Base-by-base conservation (phyloP, 2,888 invertebrate species). In the Sepioteuthis lessoniana region DNA sequence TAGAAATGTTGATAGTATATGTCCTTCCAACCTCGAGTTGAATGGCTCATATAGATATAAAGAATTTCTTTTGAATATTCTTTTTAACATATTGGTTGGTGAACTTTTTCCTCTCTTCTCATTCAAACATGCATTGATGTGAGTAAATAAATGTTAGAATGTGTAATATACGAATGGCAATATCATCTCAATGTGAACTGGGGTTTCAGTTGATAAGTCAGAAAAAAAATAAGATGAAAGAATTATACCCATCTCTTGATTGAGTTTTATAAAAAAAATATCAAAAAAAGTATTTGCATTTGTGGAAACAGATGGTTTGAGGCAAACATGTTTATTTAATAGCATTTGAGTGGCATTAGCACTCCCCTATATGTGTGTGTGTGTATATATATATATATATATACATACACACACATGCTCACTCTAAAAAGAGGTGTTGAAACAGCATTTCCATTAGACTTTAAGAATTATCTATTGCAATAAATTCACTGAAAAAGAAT, bases 251-350 rank as follows among this genome's bases (percentile, higher is more conserved):
- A 35, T 76, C 35, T 76, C 76, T 35, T 76, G 76, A 76, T 76
- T 76, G 76, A 8, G n/a, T 76, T n/a, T 76, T 76, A n/a, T n/a
- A 76, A 76, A 76, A n/a, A n/a, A 76, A 76, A 76, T 10, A 13
- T 19, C 16, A 76, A 35, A 76, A 76, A 76, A n/a, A 76, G 16
- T 35, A n/a, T 76, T 76, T n/a, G 13, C 35, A 76, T n/a, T 76
- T 76, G 76, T 19, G 19, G 76, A 76, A 76, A 76, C 16, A 76
- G n/a, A 76, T 76, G 76, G 76, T 76, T 76, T n/a, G 76, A 76
- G 76, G 76, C 76, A 76, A 76, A n/a, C 76, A 76, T 76, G 76
- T 76, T 76, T 76, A 76, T 76, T 76, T 76, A 76, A 76, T 35
- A n/a, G n/a, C 35, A 76, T 76, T 76, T 76, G n/a, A 35, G n/a